Evolutionary conservation across 1,140 invertebrate species (phyloP), one percentile per base, ranked within the genome.

Genomic region (Eciton burchellii): DNA sequence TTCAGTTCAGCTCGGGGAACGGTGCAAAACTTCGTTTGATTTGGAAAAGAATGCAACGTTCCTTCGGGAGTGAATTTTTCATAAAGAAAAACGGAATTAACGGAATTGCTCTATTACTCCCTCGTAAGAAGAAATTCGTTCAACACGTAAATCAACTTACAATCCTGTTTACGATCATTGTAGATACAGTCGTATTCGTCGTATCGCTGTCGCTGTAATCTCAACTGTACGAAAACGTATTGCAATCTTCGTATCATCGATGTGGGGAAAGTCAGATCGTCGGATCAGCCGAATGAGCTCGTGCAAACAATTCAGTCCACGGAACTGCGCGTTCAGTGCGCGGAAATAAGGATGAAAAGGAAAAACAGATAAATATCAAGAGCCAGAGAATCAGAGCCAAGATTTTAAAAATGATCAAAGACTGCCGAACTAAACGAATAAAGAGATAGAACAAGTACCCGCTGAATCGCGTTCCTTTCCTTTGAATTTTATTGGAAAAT

Each of bases 21-120:
- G 5, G 29, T 35, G 35, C 21, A 49, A 45, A 21, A 70, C 24
- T 68, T 79, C 11, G 21, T 70, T 68, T 79, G 56, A 68, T 68
- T 68, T 16, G 4, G 16, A 77, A 52, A 3, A 19, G 35, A n/a
- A 12, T 24, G 19, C n/a, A 41, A 54, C 9, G n/a, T n/a, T n/a
- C 24, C 19, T 65, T 76, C 41, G 16, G 16, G n/a, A 41, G 21
- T 12, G 12, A 41, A 63, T 5, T n/a, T n/a, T n/a, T 29, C 6
- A 49, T 2, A 52, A 0, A 12, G 5, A 21, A 52, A 65, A 14
- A 12, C n/a, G n/a, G 21, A 14, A 60, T 26, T 5, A 41, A 54
- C 1, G 9, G n/a, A n/a, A n/a, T n/a, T 21, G 19, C 19, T 54
- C 5, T 19, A 54, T 19, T 19, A 21, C 19, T 54, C 5, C 19